Evolutionary conservation across 2,888 invertebrate species (phyloP).

Genomic region (Cosmia trapezina): DNA sequence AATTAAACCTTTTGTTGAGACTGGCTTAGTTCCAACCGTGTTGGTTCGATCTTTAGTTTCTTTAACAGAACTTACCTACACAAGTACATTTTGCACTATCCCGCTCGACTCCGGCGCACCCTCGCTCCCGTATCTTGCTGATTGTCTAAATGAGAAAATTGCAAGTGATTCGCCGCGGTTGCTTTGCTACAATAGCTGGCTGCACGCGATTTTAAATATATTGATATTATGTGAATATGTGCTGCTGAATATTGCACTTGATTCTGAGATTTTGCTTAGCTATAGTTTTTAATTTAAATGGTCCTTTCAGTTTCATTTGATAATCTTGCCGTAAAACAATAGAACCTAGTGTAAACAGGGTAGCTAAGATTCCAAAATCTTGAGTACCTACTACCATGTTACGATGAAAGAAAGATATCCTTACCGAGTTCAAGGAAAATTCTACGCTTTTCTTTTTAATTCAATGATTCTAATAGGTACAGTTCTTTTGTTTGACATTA

Average conservation of each 20-base stretch:
- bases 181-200: constrained; percentile 57
- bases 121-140: constrained; percentile 66
- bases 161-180: constrained; percentile 66
- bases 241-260: neutral
- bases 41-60: neutral
- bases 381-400: too few relatives aligned
- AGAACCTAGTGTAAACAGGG: too few relatives aligned
- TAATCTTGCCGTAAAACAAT: too few relatives aligned
- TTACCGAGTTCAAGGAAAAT: too few relatives aligned
- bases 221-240: constrained; percentile 13
- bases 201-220: constrained; percentile 66
- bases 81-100: constrained; percentile 37
- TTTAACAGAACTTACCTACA: neutral
- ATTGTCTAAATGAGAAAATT: constrained; percentile 81
- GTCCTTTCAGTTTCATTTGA: too few relatives aligned
- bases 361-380: too few relatives aligned
- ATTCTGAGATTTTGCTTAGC: neutral
- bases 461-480: neutral
- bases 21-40: neutral
- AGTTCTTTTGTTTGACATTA: too few relatives aligned
- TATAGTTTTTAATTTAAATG: too few relatives aligned
- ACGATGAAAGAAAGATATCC: too few relatives aligned
- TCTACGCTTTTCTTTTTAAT: neutral
- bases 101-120: constrained; percentile 63
- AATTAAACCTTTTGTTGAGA: constrained; percentile 23